Evolutionary conservation across 2,888 invertebrate species (phyloP).

Genomic region (Eupelmus urozonus): DNA sequence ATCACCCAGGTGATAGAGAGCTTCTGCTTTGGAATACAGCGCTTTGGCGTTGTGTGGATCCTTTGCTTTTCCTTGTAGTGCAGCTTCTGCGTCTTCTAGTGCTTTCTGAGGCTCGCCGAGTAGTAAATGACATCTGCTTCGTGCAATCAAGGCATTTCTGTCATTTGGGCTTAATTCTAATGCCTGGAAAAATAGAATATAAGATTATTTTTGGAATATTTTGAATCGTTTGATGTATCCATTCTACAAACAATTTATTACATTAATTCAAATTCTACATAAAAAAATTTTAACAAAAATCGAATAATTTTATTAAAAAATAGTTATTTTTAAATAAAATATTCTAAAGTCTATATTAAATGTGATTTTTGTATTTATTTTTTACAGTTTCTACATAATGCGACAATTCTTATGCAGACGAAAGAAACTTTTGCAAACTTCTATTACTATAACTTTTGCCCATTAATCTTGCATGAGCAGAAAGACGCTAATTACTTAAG

Average conservation of each 20-base stretch:
- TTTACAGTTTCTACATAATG: too few relatives aligned
- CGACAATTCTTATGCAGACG: too few relatives aligned
- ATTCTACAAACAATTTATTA: too few relatives aligned
- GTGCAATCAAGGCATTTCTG: slow-evolving; percentile 90
- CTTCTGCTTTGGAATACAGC: slow-evolving; percentile 94
- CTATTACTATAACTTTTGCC: background rate
- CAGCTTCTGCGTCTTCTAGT: slow-evolving; percentile 90
- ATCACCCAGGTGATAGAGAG: slow-evolving; percentile 93
- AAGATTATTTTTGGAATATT: too few relatives aligned
- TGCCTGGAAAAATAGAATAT: slow-evolving; percentile 83
- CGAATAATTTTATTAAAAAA: too few relatives aligned
- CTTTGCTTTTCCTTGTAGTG: slow-evolving; percentile 80
- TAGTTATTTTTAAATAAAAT: too few relatives aligned
- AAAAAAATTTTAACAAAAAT: too few relatives aligned
- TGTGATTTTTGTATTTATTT: too few relatives aligned
- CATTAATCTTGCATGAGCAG: background rate
- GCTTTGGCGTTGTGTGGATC: slow-evolving; percentile 86
- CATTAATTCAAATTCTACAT: too few relatives aligned
- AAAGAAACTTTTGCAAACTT: background rate
- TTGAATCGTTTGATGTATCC: too few relatives aligned
- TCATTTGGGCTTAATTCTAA: slow-evolving; percentile 91
- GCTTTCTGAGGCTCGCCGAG: slow-evolving; percentile 91
- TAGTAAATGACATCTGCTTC: slow-evolving; percentile 92
- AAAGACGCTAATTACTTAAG: background rate
- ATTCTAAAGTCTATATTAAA: too few relatives aligned